Base-by-base conservation (phyloP, 2,888 invertebrate species). In the Lymantria monacha region DNA sequence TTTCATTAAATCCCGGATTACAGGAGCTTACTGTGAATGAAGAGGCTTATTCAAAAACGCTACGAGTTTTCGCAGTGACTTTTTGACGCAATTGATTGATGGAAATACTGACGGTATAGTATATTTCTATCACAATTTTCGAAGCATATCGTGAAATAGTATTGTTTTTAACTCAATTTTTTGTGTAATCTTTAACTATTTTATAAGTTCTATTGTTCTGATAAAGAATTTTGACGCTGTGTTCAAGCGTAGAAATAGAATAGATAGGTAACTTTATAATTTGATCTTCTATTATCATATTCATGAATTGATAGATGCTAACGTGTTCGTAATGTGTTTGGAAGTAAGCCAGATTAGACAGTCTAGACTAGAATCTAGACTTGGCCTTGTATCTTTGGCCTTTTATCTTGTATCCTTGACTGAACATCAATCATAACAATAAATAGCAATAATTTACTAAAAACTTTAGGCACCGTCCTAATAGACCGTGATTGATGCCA, bases 391-490 rank as follows among this genome's bases (percentile, higher is more conserved):
- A n/a, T n/a, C n/a, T n/a, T n/a, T n/a, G n/a, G n/a, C n/a, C n/a
- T n/a, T n/a, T n/a, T n/a, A n/a, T n/a, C n/a, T n/a, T n/a, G 2
- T 11, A 48, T 46, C 55, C 59, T 66, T 66, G 61, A 59, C 57
- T 54, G 49, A 31, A 43, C 3, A 46, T 53, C 47, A 40, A 11
- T 12, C 46, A 15, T 33, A 45, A 43, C 22, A 12, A 44, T 51
- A 49, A 56, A 51, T 48, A 38, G 7, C 10, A 33, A 33, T 9
- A 10, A 10, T 33, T 10, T 10, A 33, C 33, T 33, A 8, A 33
- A 33, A 33, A 33, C 7, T 9, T 33, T 10, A 33, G 10, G 33
- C 7, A 10, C 1, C 10, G 33, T 33, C 7, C 9, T 10, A 33
- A 33, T 33, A 33, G 33, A 33, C 9, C 22, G 22, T 22, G 22